A percentile compares a stretch with the other conserved stretches of the same genome.
These are phyloP conservation scores for Macaria notata DNA, from an alignment of 2,888 invertebrate species.

Conservation along the genomic window DNA sequence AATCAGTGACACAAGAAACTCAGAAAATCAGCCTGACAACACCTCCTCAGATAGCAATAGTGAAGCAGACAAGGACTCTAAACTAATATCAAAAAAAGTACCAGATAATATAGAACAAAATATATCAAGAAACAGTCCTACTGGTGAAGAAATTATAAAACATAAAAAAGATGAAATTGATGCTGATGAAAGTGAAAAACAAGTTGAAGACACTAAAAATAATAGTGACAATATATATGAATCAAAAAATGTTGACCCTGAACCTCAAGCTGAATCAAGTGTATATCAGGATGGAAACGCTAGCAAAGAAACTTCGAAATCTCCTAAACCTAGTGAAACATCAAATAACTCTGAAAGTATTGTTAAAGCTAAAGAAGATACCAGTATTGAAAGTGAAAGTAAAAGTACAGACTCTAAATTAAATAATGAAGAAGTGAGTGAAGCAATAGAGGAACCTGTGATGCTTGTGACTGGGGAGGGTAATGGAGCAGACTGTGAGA, in stretches of 20 bases:
- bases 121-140: conserved; percentile 8
- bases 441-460: conserved; percentile 88
- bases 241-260: background rate
- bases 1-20: background rate
- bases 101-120: conserved; percentile 19
- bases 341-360: conserved; percentile 19
- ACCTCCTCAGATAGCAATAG: conserved; percentile 6
- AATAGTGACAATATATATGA: conserved; percentile 1
- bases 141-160: conserved; percentile 10
- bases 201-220: conserved; percentile 10
- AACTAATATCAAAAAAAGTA: conserved; percentile 11
- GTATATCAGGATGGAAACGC: conserved; percentile 2
- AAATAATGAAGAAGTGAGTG: conserved; percentile 67
- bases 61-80: conserved; percentile 8
- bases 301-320: conserved; percentile 5
- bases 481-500: conserved; percentile 85
- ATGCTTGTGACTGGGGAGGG: conserved; percentile 87
- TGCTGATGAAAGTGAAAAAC: conserved; percentile 12
- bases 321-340: conserved; percentile 17
- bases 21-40: conserved; percentile 22
- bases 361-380: conserved; percentile 15
- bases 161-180: conserved; percentile 1
- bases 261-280: background rate
- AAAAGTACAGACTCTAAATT: no score
- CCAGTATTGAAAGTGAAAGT: no score